phyloP scores from a whole-genome alignment of 30 jellyfish, hydroid and myxozoan genomes.

The Catostylus mosaicus region DNA sequence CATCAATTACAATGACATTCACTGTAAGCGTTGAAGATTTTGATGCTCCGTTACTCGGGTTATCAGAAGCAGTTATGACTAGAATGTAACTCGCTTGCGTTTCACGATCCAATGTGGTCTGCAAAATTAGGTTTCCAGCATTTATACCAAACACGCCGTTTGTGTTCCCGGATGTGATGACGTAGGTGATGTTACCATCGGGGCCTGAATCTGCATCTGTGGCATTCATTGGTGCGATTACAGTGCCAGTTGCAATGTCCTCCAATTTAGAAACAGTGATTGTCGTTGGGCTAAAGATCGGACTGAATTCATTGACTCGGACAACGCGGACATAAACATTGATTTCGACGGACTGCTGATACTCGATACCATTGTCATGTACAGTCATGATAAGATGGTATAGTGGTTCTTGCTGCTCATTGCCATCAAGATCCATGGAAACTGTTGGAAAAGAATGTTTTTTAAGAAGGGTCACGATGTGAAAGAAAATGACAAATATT shows the following conservation, averaged over 20 bases:
- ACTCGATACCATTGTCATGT: slow-evolving; percentile 69
- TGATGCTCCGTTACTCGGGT: slow-evolving; percentile 31
- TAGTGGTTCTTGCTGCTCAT: slow-evolving; percentile 56
- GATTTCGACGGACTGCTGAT: slow-evolving; percentile 54
- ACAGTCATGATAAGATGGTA: slow-evolving; percentile 58
- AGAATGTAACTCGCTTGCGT: slow-evolving; percentile 53
- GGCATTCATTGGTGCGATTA: slow-evolving; percentile 44
- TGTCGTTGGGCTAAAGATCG: slow-evolving; percentile 46
- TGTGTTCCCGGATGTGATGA: slow-evolving; percentile 61
- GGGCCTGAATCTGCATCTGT: slow-evolving; percentile 77
- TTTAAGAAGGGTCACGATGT: too few relatives aligned
- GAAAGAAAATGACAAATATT: too few relatives aligned
- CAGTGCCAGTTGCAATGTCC: slow-evolving; percentile 51
- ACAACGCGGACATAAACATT: slow-evolving; percentile 43
- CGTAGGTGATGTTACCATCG: slow-evolving; percentile 73
- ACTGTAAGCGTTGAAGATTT: slow-evolving; percentile 56
- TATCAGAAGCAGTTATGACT: slow-evolving; percentile 65
- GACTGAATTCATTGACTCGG: slow-evolving; percentile 80
- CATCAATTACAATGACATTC: slow-evolving; percentile 47
- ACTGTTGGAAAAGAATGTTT: too few relatives aligned
- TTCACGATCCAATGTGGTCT: slow-evolving; percentile 71
- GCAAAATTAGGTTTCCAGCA: slow-evolving; percentile 35
- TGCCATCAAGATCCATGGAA: slow-evolving; percentile 75
- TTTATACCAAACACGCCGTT: slow-evolving; percentile 36
- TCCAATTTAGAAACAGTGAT: slow-evolving; percentile 46